Percentiles rank a stretch among this genome's conserved stretches.
These are phyloP conservation scores for Taurulus bubalis DNA, from an alignment of 2,113 vertebrate genomes.

Conservation along the genomic window DNA sequence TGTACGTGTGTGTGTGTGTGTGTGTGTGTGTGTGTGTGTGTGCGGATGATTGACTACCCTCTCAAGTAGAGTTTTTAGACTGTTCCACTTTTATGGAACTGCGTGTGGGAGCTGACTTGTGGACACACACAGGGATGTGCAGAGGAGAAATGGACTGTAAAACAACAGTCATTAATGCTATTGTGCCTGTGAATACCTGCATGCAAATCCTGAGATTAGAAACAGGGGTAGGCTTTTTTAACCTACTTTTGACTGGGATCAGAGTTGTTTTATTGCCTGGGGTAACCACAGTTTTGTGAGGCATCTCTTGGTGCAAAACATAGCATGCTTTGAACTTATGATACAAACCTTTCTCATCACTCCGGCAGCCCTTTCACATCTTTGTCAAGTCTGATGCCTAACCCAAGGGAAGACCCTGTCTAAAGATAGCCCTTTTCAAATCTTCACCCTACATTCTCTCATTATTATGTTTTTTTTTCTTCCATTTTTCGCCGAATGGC, in stretches of 20 bases:
- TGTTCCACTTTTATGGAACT: constrained; percentile 66
- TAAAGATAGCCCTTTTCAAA: constrained; percentile 3
- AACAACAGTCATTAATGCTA: constrained; percentile 52
- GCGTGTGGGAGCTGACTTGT: constrained; percentile 50
- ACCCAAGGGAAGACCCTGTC: neutral
- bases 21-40: neutral
- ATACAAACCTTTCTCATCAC: neutral
- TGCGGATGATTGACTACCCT: constrained; percentile 51
- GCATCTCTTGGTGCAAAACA: neutral
- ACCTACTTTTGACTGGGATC: neutral
- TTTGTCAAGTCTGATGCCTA: constrained; percentile 13
- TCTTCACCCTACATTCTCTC: neutral
- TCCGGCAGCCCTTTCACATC: neutral
- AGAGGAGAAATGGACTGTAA: constrained; percentile 66
- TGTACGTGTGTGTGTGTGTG: constrained; percentile 14
- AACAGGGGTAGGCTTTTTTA: neutral
- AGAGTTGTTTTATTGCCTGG: neutral
- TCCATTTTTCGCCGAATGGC: neutral
- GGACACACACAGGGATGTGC: constrained; percentile 32
- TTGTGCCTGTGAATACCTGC: constrained; percentile 1
- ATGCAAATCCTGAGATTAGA: constrained; percentile 18
- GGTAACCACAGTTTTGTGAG: neutral
- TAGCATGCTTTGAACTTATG: neutral
- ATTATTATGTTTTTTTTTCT: constrained; percentile 3
- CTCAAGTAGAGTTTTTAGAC: constrained; percentile 67